Conservation (phyloP, 1,140 invertebrate genomes). For the Drosophila pseudoobscura region DNA sequence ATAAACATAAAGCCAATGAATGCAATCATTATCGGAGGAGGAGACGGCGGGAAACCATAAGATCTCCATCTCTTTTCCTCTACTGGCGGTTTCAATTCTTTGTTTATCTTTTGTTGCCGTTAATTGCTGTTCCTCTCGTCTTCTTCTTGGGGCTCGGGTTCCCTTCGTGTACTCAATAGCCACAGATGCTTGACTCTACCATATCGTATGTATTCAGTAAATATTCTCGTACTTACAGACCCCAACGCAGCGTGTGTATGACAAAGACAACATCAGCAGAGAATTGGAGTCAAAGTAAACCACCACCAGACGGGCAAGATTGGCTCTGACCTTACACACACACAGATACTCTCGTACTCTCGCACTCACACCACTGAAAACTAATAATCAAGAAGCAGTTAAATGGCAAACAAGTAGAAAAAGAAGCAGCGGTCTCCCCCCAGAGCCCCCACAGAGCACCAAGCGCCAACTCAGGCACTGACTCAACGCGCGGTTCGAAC, state of each 20-base stretch:
- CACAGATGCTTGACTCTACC: conserved; percentile 10
- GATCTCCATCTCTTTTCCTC: not conserved
- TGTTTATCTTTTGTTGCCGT: conserved; percentile 38
- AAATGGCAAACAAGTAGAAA: conserved; percentile 64
- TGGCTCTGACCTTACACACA: conserved; percentile 69
- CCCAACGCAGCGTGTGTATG: conserved; percentile 27
- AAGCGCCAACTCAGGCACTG: conserved; percentile 2
- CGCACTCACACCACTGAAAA: conserved; percentile 26
- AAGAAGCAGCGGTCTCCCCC: conserved; percentile 50
- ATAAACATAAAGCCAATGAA: conserved; percentile 60
- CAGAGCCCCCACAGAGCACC: too few species aligned
- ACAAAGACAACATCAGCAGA: conserved; percentile 33
- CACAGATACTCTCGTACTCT: not conserved
- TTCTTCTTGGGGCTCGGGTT: conserved; percentile 1
- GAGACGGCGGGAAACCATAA: conserved; percentile 1
- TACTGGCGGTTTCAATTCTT: conserved; percentile 38
- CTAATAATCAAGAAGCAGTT: conserved; percentile 74
- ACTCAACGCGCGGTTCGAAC: not conserved
- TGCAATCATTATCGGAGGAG: conserved; percentile 41
- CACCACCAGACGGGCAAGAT: conserved; percentile 49
- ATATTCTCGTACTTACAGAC: conserved; percentile 32
- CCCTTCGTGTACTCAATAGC: conserved; percentile 5
- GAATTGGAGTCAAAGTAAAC: conserved; percentile 72
- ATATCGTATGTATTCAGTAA: conserved; percentile 14
- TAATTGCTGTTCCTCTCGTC: conserved; percentile 20